phyloP scores from a whole-genome alignment of 2,113 vertebrate species.

The Pandion haliaetus region DNA sequence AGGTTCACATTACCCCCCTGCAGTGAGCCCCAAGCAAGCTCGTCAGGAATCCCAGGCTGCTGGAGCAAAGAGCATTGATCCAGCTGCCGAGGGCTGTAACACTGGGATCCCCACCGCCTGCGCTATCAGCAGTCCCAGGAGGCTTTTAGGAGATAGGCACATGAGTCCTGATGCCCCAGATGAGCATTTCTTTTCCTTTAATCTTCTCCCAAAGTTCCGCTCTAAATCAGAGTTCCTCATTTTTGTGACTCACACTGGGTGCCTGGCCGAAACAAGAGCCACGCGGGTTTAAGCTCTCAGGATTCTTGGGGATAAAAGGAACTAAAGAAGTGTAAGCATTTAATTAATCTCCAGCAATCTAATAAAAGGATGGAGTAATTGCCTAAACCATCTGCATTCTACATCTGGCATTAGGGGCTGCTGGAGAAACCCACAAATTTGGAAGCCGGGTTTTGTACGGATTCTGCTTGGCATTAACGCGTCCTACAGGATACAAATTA shows the following conservation, averaged over 20 bases:
- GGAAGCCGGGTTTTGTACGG: background rate
- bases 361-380: slow-evolving; percentile 46
- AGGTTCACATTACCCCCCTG: background rate
- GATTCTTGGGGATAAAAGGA: slow-evolving; percentile 15
- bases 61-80: background rate
- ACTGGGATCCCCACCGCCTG: accelerated
- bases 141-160: background rate
- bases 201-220: background rate
- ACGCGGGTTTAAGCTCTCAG: accelerated
- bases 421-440: background rate
- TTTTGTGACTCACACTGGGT: accelerated
- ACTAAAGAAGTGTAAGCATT: slow-evolving; percentile 35
- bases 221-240: background rate
- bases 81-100: background rate
- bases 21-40: slow-evolving; percentile 9
- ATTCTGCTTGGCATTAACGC: background rate
- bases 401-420: background rate
- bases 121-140: background rate
- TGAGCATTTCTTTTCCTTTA: background rate
- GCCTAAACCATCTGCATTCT: slow-evolving; percentile 27
- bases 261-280: background rate
- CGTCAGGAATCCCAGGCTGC: background rate
- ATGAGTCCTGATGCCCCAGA: accelerated
- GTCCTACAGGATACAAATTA: background rate
- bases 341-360: slow-evolving; percentile 50